A percentile compares a stretch with the other conserved stretches of the same genome.
These are phyloP conservation scores for Lipotes vexillifer DNA, from an alignment of 2,113 vertebrate genomes.

Conservation along the genomic window DNA sequence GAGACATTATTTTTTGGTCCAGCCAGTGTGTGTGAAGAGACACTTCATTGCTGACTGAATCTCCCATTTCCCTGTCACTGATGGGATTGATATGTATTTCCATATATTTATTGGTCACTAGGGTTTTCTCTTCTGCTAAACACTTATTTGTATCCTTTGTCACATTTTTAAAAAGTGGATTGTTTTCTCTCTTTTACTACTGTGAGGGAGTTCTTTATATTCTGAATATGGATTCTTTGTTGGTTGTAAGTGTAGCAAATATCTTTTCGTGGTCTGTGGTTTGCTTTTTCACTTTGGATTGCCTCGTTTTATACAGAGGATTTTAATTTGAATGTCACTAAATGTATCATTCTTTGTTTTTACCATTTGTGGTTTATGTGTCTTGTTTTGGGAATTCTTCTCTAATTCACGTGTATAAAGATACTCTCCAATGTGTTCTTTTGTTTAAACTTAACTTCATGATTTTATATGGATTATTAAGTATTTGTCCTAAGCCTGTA, in stretches of 20 bases:
- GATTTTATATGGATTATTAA: background rate
- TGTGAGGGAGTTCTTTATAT: background rate
- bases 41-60: background rate
- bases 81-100: background rate
- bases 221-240: background rate
- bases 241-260: background rate
- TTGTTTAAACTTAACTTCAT: background rate
- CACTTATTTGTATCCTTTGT: background rate
- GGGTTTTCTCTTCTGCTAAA: background rate
- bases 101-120: background rate
- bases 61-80: background rate
- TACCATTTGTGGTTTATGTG: background rate
- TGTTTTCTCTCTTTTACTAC: background rate
- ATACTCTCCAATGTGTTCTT: background rate
- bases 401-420: background rate
- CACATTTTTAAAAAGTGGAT: background rate
- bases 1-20: background rate
- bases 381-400: background rate
- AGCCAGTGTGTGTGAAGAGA: background rate
- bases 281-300: background rate
- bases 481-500: background rate
- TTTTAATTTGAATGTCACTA: slow-evolving; percentile 15
- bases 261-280: background rate
- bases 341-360: slow-evolving; percentile 16
- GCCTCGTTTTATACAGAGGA: background rate